Evolutionary conservation across 2,888 invertebrate species (phyloP).

Genomic region (Opisthograptis luteolata): DNA sequence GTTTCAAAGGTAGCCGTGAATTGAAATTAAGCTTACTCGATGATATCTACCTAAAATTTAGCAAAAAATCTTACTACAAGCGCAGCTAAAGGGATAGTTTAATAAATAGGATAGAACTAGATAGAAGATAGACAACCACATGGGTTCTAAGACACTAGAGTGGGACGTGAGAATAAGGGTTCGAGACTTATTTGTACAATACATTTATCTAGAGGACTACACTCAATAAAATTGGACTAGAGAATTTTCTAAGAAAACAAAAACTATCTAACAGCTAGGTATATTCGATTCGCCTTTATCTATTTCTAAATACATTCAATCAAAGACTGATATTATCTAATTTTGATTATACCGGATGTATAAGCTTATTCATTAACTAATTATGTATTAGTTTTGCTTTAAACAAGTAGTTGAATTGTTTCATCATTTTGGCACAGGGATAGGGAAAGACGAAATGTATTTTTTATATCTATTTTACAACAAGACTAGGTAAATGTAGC

Average conservation of each 20-base stretch:
- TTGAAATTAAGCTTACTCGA: conserved; percentile 5
- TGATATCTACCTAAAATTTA: conserved; percentile 1
- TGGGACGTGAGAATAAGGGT: conserved; percentile 82
- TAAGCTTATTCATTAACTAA: conserved; percentile 5
- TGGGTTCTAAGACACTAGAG: conserved; percentile 65
- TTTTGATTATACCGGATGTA: conserved; percentile 13
- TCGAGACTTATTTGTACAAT: conserved; percentile 73
- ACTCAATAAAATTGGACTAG: conserved; percentile 54
- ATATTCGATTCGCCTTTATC: conserved; percentile 35
- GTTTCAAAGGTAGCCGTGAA: conserved; percentile 27
- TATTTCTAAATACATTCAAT: conserved; percentile 9
- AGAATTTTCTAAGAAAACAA: conserved; percentile 63
- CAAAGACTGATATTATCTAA: not conserved
- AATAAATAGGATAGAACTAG: conserved; percentile 17
- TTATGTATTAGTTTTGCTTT: conserved; percentile 9
- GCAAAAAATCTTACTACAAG: conserved; percentile 19
- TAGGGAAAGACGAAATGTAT: conserved; percentile 62
- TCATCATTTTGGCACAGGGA: conserved; percentile 75
- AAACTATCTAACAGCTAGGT: conserved; percentile 51
- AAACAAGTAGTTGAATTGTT: conserved; percentile 43
- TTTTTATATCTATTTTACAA: conserved; percentile 39
- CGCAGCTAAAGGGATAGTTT: conserved; percentile 8
- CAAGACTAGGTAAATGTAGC: conserved; percentile 65
- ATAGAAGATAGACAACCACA: conserved; percentile 20
- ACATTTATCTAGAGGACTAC: conserved; percentile 60